Evolutionary conservation across 2,797 vertebrate species (phyloP), one percentile per base, ranked within the genome.

Genomic region (Hippoglossus hippoglossus): DNA sequence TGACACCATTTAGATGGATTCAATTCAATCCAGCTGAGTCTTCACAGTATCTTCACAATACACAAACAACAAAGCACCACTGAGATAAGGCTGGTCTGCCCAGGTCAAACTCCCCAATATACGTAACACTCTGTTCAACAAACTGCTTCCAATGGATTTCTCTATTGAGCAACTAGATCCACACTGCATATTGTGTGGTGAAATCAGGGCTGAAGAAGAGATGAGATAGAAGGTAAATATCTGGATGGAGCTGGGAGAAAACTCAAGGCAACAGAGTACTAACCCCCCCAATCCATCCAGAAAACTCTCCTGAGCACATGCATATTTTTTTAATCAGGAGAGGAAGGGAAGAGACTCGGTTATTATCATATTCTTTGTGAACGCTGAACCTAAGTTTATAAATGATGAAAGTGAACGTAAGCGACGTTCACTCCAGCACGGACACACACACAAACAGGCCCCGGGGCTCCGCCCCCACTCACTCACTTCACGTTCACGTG

Each of bases 211-310:
- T 63, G 60, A 34, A 49, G 65, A 52, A 50, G 52, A 65, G 69
- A 81, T 63, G 67, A 81, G 71, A 77, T 50, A 5, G 22, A 53
- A 63, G 50, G 50, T 79, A 88, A 88, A 90, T 86, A 88, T 87
- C 77, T 87, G 79, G 72, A 86, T 56, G 65, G 64, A 41, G 39
- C 5, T 16, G 13, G 39, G 13, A 12, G 39, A 41, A 41, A 16
- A 12, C 39, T 41, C 11, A 41, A 15, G 13, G 39, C 39, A 12
- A 16, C 39, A 41, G 39, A 41, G 12, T 16, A 15, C 13, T 41
- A 28, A 6, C 28, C 28, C 28, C 22, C 24, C 24, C 24, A 24
- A 24, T 24, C 5, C 26, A 28, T 6, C 26, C 26, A 28, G 5
- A 28, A 28, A 28, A 28, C 26, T 28, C 26, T 28, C 6, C 6